Conservation (phyloP, 2,113 vertebrate genomes). For the Semnopithecus entellus region DNA sequence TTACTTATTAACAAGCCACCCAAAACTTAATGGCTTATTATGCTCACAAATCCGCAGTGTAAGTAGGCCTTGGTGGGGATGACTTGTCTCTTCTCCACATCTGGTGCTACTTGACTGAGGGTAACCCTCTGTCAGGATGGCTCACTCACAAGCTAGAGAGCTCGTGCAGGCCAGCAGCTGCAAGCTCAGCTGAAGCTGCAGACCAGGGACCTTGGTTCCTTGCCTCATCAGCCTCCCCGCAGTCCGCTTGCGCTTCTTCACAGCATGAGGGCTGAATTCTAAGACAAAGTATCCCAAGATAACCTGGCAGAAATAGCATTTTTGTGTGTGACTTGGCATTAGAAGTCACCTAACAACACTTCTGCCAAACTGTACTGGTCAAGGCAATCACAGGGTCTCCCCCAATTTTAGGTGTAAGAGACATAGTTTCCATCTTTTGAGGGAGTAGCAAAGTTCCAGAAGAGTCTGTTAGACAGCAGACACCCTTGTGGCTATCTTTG, state of each 20-base stretch:
- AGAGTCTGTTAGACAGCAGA: not conserved
- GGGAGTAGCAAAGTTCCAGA: not conserved
- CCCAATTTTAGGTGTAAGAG: not conserved
- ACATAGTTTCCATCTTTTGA: not conserved
- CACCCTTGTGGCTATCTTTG: not conserved
- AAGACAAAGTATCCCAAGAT: not conserved
- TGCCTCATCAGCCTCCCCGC: not conserved
- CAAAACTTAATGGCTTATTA: not conserved
- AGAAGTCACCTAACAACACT: not conserved
- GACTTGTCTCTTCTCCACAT: not conserved
- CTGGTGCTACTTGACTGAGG: not conserved
- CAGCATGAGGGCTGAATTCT: not conserved
- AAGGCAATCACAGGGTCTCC: not conserved
- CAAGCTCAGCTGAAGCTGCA: not conserved
- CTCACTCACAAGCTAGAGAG: not conserved
- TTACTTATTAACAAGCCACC: not conserved
- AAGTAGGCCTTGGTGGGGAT: not conserved
- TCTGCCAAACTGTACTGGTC: not conserved
- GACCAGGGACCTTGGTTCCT: not conserved
- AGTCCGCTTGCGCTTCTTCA: not conserved
- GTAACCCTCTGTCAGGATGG: not conserved
- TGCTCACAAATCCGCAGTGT: not conserved
- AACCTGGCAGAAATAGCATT: not conserved
- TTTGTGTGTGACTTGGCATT: not conserved
- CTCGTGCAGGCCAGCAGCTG: rapidly evolving